Conservation (phyloP, 2,797 vertebrate species). For the Catharus ustulatus region DNA sequence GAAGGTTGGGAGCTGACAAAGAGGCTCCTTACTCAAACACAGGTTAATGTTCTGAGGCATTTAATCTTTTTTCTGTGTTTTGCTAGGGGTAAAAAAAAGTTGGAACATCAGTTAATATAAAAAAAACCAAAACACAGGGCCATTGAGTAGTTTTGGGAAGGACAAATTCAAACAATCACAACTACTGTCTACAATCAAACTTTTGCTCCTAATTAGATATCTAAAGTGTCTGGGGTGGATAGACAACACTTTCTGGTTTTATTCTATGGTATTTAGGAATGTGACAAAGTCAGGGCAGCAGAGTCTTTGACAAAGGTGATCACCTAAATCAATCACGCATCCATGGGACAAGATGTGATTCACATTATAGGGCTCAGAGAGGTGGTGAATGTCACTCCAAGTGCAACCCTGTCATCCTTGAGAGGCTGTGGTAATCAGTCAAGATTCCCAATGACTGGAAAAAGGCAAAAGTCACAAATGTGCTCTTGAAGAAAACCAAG, state of each 20-base stretch:
- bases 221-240: not conserved
- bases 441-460: not conserved
- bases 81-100: rapidly evolving
- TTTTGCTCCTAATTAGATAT: not conserved
- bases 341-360: not conserved
- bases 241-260: not conserved
- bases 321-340: not conserved
- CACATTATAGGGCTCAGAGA: not conserved
- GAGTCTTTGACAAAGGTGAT: not conserved
- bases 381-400: not conserved
- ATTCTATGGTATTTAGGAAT: not conserved
- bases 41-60: not conserved
- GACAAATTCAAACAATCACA: not conserved
- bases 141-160: not conserved
- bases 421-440: not conserved
- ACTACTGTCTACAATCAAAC: not conserved
- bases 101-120: not conserved
- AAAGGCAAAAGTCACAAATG: not conserved
- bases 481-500: not conserved
- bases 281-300: not conserved
- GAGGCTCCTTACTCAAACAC: not conserved
- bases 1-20: not conserved
- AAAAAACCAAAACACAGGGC: not conserved
- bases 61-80: not conserved
- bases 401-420: not conserved